Conservation (phyloP, 2,888 invertebrate species). For the Drosophila emarginata region DNA sequence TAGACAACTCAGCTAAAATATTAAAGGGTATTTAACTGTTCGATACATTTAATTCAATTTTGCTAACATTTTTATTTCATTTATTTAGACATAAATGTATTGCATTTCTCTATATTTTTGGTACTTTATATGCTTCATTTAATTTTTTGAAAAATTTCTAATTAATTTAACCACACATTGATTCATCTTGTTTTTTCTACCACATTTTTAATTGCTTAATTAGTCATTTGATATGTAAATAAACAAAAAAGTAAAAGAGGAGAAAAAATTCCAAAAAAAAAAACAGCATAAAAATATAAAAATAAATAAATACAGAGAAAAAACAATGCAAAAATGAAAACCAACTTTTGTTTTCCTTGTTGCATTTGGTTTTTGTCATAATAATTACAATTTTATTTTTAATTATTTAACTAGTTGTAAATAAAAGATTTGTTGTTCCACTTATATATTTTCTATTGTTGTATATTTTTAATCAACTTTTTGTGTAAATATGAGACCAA, state of each 20-base stretch:
- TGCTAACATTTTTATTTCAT: background rate
- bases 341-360: background rate
- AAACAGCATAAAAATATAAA: background rate
- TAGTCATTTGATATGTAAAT: conserved; percentile 21
- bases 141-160: conserved; percentile 13
- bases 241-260: background rate
- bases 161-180: conserved; percentile 16
- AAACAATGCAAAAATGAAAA: background rate
- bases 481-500: conserved; percentile 31
- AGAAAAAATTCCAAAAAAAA: background rate
- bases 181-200: background rate
- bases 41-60: background rate
- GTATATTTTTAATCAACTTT: conserved; percentile 6
- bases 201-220: conserved; percentile 29
- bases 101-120: conserved; percentile 14
- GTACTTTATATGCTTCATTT: background rate
- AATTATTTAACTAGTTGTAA: conserved; percentile 8
- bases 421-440: background rate
- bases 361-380: conserved; percentile 22
- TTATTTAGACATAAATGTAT: background rate
- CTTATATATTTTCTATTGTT: background rate
- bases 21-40: background rate
- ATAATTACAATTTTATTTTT: conserved; percentile 29
- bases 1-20: too few species aligned
- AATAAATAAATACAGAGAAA: too few species aligned